A percentile compares a stretch with the other conserved stretches of the same genome.
These are phyloP conservation scores for Siniperca obscura DNA, from an alignment of 2,797 vertebrate species.

Conservation along the genomic window DNA sequence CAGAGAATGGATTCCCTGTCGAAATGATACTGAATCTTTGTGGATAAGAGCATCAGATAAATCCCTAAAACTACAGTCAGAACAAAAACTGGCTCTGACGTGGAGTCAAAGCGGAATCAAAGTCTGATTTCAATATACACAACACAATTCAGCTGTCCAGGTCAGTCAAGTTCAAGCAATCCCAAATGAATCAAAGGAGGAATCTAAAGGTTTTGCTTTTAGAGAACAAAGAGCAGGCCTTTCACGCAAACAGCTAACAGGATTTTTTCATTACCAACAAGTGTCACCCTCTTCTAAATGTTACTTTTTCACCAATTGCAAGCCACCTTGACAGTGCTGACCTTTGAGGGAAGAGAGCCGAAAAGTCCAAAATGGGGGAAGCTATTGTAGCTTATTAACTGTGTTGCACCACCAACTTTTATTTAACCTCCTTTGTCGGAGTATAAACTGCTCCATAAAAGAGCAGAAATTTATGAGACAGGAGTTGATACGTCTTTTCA, in stretches of 20 bases:
- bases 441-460: too few relatives aligned
- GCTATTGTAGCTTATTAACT: too few relatives aligned
- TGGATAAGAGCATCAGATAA: conserved; percentile 61
- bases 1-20: conserved; percentile 20
- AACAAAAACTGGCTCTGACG: conserved; percentile 43
- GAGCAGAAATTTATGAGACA: too few relatives aligned
- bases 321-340: too few relatives aligned
- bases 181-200: conserved; percentile 49
- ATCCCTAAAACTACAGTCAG: conserved; percentile 38
- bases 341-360: too few relatives aligned
- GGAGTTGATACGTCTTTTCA: too few relatives aligned
- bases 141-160: conserved; percentile 45
- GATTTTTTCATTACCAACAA: conserved; percentile 28
- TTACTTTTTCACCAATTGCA: background rate
- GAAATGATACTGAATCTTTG: conserved; percentile 20
- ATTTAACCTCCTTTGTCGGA: too few relatives aligned
- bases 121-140: conserved; percentile 66
- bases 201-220: conserved; percentile 42
- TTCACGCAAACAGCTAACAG: conserved; percentile 37
- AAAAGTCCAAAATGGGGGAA: too few relatives aligned
- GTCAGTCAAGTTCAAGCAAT: conserved; percentile 61
- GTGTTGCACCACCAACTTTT: too few relatives aligned
- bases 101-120: conserved; percentile 44
- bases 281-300: background rate
- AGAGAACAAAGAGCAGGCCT: conserved; percentile 59